Evolutionary conservation across 2,888 invertebrate species (phyloP).

Genomic region (Anagyrus pseudococci): DNA sequence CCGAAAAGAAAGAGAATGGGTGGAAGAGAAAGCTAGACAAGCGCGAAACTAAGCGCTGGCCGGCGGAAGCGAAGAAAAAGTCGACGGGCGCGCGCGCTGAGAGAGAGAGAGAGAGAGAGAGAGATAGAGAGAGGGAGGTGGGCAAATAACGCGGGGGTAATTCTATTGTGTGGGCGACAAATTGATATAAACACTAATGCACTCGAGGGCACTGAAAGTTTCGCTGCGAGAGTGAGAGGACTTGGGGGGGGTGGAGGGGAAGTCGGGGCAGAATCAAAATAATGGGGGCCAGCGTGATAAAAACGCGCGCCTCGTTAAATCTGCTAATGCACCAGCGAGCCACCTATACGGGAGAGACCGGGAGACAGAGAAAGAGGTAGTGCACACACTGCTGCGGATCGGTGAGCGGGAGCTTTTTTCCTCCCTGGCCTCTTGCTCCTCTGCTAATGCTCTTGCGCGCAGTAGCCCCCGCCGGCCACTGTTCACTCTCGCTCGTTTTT

Average conservation of each 20-base stretch:
- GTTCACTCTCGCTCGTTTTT: too few relatives aligned
- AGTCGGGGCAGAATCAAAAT: conserved; percentile 44
- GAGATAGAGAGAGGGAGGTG: conserved; percentile 14
- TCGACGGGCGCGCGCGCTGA: too few relatives aligned
- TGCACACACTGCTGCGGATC: too few relatives aligned
- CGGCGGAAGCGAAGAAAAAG: too few relatives aligned
- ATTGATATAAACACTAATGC: conserved; percentile 50
- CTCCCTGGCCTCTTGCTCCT: too few relatives aligned
- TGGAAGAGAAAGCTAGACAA: conserved; percentile 22
- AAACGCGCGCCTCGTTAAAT: conserved; percentile 46
- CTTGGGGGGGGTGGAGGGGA: not conserved
- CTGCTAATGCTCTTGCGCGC: too few relatives aligned
- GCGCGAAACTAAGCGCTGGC: too few relatives aligned
- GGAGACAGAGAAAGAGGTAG: too few relatives aligned
- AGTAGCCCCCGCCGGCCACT: too few relatives aligned
- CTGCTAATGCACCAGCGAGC: conserved; percentile 47
- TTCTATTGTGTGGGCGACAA: conserved; percentile 42
- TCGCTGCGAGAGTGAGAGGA: conserved; percentile 15
- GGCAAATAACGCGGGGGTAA: conserved; percentile 45
- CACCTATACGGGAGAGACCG: too few relatives aligned
- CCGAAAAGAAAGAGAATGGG: not conserved
- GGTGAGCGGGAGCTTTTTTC: too few relatives aligned
- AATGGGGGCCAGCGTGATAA: conserved; percentile 44
- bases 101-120: too few relatives aligned
- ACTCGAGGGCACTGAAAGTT: conserved; percentile 44